These are phyloP conservation scores for Pteruthius melanotis DNA, from an alignment of 2,113 vertebrate species.

Conservation along the genomic window DNA sequence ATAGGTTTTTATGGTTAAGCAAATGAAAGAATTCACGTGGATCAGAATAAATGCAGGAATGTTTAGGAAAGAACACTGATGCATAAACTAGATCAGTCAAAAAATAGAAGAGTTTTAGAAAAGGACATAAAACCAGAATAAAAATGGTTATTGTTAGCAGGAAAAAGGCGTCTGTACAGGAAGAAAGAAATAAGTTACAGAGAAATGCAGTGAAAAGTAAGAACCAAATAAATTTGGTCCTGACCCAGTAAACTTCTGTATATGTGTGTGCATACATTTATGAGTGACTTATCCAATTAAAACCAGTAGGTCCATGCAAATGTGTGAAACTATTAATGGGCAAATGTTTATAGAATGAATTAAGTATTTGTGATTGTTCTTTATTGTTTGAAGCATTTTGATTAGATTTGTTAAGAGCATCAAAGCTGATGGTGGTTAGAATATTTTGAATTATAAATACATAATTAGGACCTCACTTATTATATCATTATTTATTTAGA, in stretches of 20 bases:
- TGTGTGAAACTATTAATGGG: neutral
- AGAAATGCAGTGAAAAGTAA: neutral
- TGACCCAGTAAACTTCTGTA: neutral
- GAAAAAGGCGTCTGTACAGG: neutral
- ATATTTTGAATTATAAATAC: slow-evolving; percentile 16
- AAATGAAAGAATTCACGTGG: neutral
- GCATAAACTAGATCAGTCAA: neutral
- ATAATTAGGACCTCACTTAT: neutral
- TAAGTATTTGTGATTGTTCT: neutral
- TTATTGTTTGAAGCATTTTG: neutral
- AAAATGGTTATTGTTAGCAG: neutral
- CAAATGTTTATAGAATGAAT: neutral
- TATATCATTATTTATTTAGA: slow-evolving; percentile 72
- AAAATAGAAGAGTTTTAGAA: neutral
- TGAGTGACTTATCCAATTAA: neutral
- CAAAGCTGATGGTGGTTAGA: neutral
- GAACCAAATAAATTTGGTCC: neutral
- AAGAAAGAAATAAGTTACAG: neutral
- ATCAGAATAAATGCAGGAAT: neutral
- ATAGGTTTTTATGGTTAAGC: neutral
- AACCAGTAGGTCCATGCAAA: neutral
- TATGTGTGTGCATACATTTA: rapidly evolving
- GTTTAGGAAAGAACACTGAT: neutral
- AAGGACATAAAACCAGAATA: neutral
- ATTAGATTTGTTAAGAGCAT: neutral